These are phyloP conservation scores for Pteropus alecto DNA, from an alignment of 2,113 vertebrate species.

Conservation along the genomic window DNA sequence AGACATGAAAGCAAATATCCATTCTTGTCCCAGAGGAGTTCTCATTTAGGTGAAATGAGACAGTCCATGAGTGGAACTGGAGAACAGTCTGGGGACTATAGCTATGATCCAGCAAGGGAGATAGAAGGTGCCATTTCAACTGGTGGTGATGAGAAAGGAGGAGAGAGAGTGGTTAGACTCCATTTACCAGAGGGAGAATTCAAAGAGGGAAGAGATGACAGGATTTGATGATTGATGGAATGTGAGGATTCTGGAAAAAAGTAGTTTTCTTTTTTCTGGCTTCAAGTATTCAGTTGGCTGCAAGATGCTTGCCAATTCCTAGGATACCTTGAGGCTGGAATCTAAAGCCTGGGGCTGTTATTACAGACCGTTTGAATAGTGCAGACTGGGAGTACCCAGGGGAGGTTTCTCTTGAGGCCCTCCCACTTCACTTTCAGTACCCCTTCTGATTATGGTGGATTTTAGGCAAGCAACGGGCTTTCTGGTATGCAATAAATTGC, in stretches of 20 bases:
- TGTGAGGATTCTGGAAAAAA: slow-evolving; percentile 24
- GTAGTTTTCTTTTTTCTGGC: neutral
- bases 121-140: neutral
- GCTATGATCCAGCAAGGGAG: neutral
- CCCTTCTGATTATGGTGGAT: neutral
- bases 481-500: neutral
- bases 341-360: neutral
- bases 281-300: neutral
- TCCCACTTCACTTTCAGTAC: neutral
- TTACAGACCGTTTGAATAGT: neutral
- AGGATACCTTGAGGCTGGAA: neutral
- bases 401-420: neutral
- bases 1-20: neutral
- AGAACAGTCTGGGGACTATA: neutral
- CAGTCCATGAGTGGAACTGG: no score
- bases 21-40: neutral
- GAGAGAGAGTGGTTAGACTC: neutral
- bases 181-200: neutral
- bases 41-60: neutral
- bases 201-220: neutral
- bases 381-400: neutral
- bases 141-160: neutral
- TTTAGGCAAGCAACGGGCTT: neutral
- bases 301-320: neutral
- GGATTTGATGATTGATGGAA: neutral